phyloP scores from a whole-genome alignment of 1,140 invertebrate species.

The Babylonia areolata region DNA sequence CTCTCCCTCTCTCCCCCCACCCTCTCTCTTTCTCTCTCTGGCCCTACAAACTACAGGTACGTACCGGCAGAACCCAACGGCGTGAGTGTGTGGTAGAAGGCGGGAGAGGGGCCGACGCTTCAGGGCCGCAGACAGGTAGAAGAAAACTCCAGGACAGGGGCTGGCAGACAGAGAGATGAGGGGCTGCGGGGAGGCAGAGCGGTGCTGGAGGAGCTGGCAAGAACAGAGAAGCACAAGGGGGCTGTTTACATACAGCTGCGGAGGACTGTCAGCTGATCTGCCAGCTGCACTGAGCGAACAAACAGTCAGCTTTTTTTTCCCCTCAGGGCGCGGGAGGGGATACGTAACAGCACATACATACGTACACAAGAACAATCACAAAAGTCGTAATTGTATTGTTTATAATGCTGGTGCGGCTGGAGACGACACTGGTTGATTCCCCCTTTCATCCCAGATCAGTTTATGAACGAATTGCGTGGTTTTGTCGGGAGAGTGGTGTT shows the following conservation, averaged over 20 bases:
- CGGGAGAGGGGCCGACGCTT: neutral
- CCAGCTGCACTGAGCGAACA: constrained; percentile 31
- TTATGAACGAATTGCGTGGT: no score
- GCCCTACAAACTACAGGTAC: constrained; percentile 12
- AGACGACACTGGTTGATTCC: no score
- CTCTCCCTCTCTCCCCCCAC: neutral
- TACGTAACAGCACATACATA: no score
- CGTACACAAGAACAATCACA: no score
- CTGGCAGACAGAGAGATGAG: neutral
- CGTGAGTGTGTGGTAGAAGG: constrained; percentile 25
- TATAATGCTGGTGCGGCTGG: no score
- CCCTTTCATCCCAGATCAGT: no score
- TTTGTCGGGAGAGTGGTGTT: no score
- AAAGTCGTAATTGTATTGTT: no score
- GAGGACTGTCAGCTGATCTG: constrained; percentile 25
- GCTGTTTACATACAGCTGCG: constrained; percentile 10
- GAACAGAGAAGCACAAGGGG: neutral
- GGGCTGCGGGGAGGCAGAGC: neutral
- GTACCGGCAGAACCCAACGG: neutral
- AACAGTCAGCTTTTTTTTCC: neutral
- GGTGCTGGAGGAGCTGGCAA: neutral
- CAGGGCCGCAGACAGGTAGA: constrained; percentile 11
- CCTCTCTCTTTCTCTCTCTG: neutral
- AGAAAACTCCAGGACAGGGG: neutral
- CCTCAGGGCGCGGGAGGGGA: no score